Conservation (phyloP, 2,797 vertebrate genomes). For the Girardinus metallicus region DNA sequence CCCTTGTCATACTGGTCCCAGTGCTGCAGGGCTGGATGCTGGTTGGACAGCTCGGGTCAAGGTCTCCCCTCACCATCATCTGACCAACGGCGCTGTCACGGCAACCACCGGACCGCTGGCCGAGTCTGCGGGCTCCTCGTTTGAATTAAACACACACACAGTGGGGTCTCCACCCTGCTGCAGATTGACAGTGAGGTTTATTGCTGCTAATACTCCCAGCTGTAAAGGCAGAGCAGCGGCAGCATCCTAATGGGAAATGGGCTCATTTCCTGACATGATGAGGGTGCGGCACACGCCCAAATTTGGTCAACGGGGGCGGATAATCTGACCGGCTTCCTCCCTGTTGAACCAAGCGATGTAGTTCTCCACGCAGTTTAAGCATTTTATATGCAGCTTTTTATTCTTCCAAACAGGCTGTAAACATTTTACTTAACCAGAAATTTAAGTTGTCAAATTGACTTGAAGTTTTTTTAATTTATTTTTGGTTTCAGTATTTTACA, state of each 20-base stretch:
- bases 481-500: neutral
- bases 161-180: constrained; percentile 40
- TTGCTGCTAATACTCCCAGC: constrained; percentile 75
- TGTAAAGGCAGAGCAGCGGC: constrained; percentile 68
- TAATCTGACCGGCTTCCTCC: constrained; percentile 51
- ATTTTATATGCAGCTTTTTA: neutral
- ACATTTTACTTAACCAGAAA: neutral
- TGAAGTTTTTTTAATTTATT: neutral
- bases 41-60: constrained; percentile 79
- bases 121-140: constrained; percentile 49
- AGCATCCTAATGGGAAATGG: constrained; percentile 75
- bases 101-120: constrained; percentile 56
- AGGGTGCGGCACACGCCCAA: constrained; percentile 65
- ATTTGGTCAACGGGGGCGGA: constrained; percentile 64
- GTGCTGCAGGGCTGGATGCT: constrained; percentile 71
- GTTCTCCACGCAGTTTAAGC: constrained; percentile 25
- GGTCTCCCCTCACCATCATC: constrained; percentile 71
- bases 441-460: neutral
- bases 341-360: constrained; percentile 21
- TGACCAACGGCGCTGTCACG: constrained; percentile 75
- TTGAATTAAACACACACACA: constrained; percentile 42
- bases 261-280: constrained; percentile 73
- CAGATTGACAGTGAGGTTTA: constrained; percentile 77
- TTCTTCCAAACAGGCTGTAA: neutral
- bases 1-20: constrained; percentile 80